A percentile compares a stretch with the other conserved stretches of the same genome.
Evolutionary conservation across 2,797 vertebrate species (phyloP).

Genomic region (Leptatherina wallacei): DNA sequence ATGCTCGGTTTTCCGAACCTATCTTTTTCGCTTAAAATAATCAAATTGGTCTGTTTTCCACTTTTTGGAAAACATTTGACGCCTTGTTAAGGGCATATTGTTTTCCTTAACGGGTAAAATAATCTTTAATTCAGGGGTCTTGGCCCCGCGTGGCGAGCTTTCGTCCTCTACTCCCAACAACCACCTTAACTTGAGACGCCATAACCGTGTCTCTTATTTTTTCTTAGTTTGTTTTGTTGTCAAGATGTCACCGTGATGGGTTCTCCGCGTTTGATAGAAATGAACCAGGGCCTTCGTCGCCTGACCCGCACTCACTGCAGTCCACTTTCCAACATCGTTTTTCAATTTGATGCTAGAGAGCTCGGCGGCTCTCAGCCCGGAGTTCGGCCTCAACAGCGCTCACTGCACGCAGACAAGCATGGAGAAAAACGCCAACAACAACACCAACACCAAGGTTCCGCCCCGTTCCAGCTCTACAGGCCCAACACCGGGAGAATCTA

Average conservation of each 20-base stretch:
- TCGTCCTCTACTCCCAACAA: constrained; percentile 60
- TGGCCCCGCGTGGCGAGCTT: constrained; percentile 78
- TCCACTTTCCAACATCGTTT: constrained; percentile 74
- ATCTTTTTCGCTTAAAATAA: constrained; percentile 62
- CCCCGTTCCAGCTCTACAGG: constrained; percentile 92
- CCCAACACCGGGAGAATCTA: constrained; percentile 90
- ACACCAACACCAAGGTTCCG: constrained; percentile 88
- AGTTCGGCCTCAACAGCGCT: constrained; percentile 84
- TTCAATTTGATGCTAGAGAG: constrained; percentile 81
- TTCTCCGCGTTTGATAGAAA: constrained; percentile 91
- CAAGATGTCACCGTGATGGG: constrained; percentile 98
- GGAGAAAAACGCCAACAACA: constrained; percentile 87
- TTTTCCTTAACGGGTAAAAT: constrained; percentile 58
- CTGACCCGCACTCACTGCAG: constrained; percentile 85
- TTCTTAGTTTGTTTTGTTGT: constrained; percentile 74
- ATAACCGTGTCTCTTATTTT: constrained; percentile 83
- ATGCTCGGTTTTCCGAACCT: constrained; percentile 30
- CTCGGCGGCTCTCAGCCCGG: constrained; percentile 82
- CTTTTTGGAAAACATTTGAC: constrained; percentile 64
- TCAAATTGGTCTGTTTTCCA: constrained; percentile 70
- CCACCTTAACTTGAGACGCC: constrained; percentile 79
- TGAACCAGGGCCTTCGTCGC: constrained; percentile 91
- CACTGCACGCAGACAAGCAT: constrained; percentile 73
- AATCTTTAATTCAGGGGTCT: constrained; percentile 61
- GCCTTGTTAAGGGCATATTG: constrained; percentile 67